Evolutionary conservation across 2,888 invertebrate genomes (phyloP).

Genomic region (Drosophila sordidula): DNA sequence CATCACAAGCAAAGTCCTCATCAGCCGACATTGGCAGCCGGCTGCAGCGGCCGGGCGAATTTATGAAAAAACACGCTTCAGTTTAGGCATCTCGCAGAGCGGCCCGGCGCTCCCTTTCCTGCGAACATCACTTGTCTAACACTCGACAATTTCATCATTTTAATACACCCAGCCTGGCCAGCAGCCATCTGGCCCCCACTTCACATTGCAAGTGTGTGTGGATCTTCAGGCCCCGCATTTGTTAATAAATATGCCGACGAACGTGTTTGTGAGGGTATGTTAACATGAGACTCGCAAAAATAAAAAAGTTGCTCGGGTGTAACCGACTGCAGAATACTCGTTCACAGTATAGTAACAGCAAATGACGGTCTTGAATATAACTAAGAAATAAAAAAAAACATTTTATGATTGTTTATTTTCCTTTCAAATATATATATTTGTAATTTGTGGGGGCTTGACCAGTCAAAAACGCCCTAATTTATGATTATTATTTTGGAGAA

Average conservation of each 20-base stretch:
- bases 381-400: too few species aligned
- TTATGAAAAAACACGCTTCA: slow-evolving; percentile 28
- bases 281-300: slow-evolving; percentile 6
- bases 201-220: slow-evolving; percentile 18
- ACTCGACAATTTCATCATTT: slow-evolving; percentile 70
- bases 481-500: too few species aligned
- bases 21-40: slow-evolving; percentile 15
- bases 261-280: slow-evolving; percentile 3
- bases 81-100: slow-evolving; percentile 5
- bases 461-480: too few species aligned
- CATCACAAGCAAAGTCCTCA: slow-evolving; percentile 35
- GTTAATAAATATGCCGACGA: slow-evolving; percentile 47
- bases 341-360: too few species aligned
- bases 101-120: background rate
- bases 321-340: background rate
- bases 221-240: slow-evolving; percentile 21
- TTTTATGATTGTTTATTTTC: too few species aligned
- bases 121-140: slow-evolving; percentile 31
- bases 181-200: slow-evolving; percentile 13
- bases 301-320: too few species aligned
- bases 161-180: slow-evolving; percentile 37
- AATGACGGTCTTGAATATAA: too few species aligned
- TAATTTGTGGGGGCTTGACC: too few species aligned
- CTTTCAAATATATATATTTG: too few species aligned
- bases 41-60: slow-evolving; percentile 8